phyloP scores from a whole-genome alignment of 2,797 vertebrate genomes.

The Chloroceryle amazona region DNA sequence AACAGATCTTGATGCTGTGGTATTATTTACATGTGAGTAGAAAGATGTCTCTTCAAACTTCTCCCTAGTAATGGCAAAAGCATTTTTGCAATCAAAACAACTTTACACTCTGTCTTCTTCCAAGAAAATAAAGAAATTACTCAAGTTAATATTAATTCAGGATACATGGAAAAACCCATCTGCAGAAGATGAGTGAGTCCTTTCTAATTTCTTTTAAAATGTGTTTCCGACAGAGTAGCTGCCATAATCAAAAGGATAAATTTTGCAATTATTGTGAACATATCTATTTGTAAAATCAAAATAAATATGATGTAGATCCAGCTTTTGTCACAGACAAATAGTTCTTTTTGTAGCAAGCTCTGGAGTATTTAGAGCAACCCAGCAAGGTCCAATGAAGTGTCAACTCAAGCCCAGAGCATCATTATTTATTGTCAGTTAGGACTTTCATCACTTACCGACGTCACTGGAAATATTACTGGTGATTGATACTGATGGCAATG shows the following conservation, averaged over 20 bases:
- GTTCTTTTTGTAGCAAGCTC: slow-evolving; percentile 77
- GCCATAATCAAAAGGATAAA: slow-evolving; percentile 73
- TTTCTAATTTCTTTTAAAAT: slow-evolving; percentile 68
- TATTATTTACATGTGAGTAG: neutral
- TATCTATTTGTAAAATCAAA: slow-evolving; percentile 79
- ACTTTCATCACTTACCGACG: slow-evolving; percentile 78
- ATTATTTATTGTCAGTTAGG: slow-evolving; percentile 83
- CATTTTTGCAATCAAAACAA: slow-evolving; percentile 45
- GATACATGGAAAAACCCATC: neutral
- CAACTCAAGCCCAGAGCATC: slow-evolving; percentile 74
- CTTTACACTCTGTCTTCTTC: slow-evolving; percentile 25
- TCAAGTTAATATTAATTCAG: slow-evolving; percentile 20
- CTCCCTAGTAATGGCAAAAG: slow-evolving; percentile 33
- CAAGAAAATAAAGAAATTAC: slow-evolving; percentile 36
- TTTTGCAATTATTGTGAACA: slow-evolving; percentile 73
- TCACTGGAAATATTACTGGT: slow-evolving; percentile 85
- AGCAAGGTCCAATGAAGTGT: slow-evolving; percentile 79
- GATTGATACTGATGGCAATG: slow-evolving; percentile 89
- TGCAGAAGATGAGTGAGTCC: slow-evolving; percentile 4
- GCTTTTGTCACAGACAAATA: slow-evolving; percentile 88
- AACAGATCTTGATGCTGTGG: neutral
- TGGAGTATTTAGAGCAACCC: slow-evolving; percentile 82
- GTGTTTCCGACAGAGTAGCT: slow-evolving; percentile 32
- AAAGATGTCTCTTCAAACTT: neutral
- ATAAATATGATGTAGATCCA: slow-evolving; percentile 71